Evolutionary conservation across 2,888 invertebrate genomes (phyloP), one percentile per base, ranked within the genome.

Genomic region (Parnassius glacialis): DNA sequence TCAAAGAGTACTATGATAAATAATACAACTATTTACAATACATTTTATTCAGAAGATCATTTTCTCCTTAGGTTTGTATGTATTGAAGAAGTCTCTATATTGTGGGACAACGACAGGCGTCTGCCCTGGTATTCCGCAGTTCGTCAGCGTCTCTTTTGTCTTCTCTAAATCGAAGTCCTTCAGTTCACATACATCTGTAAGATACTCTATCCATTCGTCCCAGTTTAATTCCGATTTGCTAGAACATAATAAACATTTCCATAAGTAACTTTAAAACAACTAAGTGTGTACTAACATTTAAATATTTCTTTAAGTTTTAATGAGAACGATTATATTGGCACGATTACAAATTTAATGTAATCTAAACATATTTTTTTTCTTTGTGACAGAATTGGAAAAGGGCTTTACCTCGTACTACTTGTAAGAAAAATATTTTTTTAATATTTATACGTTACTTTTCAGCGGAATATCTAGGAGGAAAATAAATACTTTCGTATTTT

Each of bases 61-160:
- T 61, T 83, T 83, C 12, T 80, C 76, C 60, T 79, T 85, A 0
- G 83, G 80, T 61, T 77, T 83, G 61, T 78, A 87, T 0, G 80
- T 83, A 0, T 70, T 60, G 67, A 85, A 89, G 69, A 78, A 88
- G 25, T 76, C 76, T 61, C 80, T 75, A 53, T 83, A 90, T 20
- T 81, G 77, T 0, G 88, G 87, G 0, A 85, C 74, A 0, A 66
- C 48, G 0, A 87, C 83, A 0, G 78, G 73, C 0, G 64, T 65
- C 52, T 82, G 78, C 0, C 86, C 88, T 0, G 89, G 87, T 0
- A 83, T 62, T 0, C 89, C 89, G 54, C 89, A 87, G 67, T 84
- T 86, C 0, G 81, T 86, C 10, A 90, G 64, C 0, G 62, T 61
- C 12, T 77, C 79, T 20, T 78, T 62, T 0, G 66, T 64, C 20